Conservation (phyloP, 1,140 invertebrate genomes). For the Rhagoletis zephyria region DNA sequence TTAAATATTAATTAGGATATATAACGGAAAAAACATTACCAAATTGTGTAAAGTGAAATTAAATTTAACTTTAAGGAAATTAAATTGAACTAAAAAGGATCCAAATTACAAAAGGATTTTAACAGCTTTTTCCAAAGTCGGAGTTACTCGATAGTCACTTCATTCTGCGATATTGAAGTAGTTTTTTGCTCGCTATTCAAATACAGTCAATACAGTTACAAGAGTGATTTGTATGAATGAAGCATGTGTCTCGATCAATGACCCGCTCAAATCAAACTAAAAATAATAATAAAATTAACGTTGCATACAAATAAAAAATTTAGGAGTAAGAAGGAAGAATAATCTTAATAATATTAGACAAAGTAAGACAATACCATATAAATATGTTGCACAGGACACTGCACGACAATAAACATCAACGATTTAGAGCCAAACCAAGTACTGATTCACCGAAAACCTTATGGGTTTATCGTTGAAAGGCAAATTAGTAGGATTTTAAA, state of each 20-base stretch:
- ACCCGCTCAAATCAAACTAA: conserved; percentile 42
- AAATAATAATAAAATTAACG: conserved; percentile 33
- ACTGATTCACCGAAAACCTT: neutral
- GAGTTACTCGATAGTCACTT: neutral
- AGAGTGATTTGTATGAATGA: conserved; percentile 19
- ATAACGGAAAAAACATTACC: conserved; percentile 16
- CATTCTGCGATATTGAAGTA: neutral
- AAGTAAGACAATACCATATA: conserved; percentile 16
- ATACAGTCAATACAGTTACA: conserved; percentile 4
- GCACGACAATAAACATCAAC: conserved; percentile 48
- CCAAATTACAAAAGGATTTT: neutral
- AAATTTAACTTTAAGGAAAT: neutral
- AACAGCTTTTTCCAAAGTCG: neutral
- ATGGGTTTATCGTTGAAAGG: neutral
- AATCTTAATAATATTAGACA: conserved; percentile 31
- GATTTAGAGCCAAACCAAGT: neutral
- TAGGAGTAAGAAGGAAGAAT: neutral
- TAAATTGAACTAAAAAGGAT: neutral
- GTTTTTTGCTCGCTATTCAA: conserved; percentile 22
- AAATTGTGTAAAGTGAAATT: neutral
- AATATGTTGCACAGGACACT: conserved; percentile 51
- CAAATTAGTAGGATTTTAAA: conserved; percentile 1
- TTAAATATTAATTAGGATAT: neutral
- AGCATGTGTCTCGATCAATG: conserved; percentile 8
- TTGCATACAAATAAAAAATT: conserved; percentile 23